phyloP scores from a whole-genome alignment of 1,140 invertebrate genomes.

The Panulirus ornatus region DNA sequence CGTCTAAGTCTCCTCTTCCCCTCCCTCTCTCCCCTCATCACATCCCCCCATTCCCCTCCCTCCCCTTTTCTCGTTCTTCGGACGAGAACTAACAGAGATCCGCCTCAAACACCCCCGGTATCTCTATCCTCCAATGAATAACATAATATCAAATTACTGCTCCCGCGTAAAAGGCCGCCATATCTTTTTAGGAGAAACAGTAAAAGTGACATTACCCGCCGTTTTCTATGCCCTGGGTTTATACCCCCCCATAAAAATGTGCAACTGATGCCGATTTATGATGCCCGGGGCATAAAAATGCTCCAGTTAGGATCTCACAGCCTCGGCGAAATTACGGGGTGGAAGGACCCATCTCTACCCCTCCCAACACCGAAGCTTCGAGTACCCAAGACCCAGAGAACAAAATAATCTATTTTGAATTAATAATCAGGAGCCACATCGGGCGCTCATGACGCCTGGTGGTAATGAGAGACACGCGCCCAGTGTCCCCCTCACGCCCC shows the following conservation, averaged over 20 bases:
- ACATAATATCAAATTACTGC: slow-evolving; percentile 69
- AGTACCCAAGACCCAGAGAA: too few species aligned
- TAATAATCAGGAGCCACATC: too few species aligned
- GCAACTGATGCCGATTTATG: slow-evolving; percentile 70
- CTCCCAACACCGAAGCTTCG: too few species aligned
- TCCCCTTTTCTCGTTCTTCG: too few species aligned
- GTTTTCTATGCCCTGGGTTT: slow-evolving; percentile 59
- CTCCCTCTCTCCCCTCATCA: too few species aligned
- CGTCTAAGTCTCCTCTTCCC: background rate
- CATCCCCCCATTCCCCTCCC: background rate
- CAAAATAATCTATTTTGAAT: too few species aligned
- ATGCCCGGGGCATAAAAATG: slow-evolving; percentile 58
- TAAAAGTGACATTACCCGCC: slow-evolving; percentile 64
- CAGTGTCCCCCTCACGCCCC: too few species aligned
- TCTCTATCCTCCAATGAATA: slow-evolving; percentile 50
- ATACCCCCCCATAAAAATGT: slow-evolving; percentile 66
- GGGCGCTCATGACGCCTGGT: too few species aligned
- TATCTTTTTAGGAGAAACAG: slow-evolving; percentile 65
- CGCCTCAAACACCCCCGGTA: background rate
- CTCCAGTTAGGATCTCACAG: slow-evolving; percentile 60
- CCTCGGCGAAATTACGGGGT: slow-evolving; percentile 42
- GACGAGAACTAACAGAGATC: too few species aligned
- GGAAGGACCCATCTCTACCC: slow-evolving; percentile 43
- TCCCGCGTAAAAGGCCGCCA: slow-evolving; percentile 58
- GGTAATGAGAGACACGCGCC: too few species aligned